phyloP scores from a whole-genome alignment of 2,797 vertebrate species.

The Naso thynnoides region DNA sequence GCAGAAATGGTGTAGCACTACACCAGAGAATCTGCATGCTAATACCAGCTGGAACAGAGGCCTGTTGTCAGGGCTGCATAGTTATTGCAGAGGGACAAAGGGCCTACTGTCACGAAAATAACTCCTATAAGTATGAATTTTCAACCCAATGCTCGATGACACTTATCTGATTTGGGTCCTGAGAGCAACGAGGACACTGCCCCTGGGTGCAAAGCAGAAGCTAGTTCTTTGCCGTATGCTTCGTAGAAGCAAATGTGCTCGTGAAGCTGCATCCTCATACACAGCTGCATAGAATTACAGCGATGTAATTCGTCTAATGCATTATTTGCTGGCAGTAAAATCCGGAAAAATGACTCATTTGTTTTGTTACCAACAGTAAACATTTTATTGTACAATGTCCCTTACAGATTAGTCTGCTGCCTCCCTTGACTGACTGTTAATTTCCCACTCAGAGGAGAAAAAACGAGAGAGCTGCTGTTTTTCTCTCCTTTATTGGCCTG shows the following conservation, averaged over 20 bases:
- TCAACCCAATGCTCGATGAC: conserved; percentile 75
- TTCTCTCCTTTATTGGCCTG: conserved; percentile 10
- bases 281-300: not conserved
- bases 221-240: not conserved
- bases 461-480: conserved; percentile 27
- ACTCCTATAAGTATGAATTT: conserved; percentile 87
- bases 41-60: conserved; percentile 88
- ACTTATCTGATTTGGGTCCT: conserved; percentile 77
- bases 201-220: conserved; percentile 27
- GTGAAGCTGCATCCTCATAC: not conserved
- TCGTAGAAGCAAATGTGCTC: not conserved
- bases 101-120: conserved; percentile 86
- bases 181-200: conserved; percentile 35
- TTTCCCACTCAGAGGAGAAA: conserved; percentile 5
- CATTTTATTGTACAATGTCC: not conserved
- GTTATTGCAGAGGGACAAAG: conserved; percentile 89
- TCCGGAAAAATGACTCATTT: not conserved
- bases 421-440: conserved; percentile 6
- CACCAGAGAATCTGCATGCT: conserved; percentile 92
- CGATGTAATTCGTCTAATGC: not conserved
- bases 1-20: conserved; percentile 88
- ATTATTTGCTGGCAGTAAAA: not conserved
- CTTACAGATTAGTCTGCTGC: too few relatives aligned
- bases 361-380: conserved; percentile 5
- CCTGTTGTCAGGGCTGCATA: conserved; percentile 89